Percentiles rank a stretch among this genome's conserved stretches.
Evolutionary conservation across 2,888 invertebrate genomes (phyloP).

Genomic region (Gymnocheta viridis): DNA sequence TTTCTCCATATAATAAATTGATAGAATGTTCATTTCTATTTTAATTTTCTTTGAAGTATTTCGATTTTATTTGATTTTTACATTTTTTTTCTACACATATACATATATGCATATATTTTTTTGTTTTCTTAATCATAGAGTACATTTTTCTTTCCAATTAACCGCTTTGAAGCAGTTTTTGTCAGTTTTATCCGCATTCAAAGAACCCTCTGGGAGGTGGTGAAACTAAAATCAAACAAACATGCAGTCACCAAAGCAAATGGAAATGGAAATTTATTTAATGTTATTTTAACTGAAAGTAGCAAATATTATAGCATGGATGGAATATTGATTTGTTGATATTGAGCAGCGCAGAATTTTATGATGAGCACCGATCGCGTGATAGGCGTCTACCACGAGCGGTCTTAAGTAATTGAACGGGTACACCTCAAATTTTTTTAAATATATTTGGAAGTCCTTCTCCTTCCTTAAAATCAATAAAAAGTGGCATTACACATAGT

Average conservation of each 20-base stretch:
- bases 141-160: conserved; percentile 48
- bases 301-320: too few species aligned
- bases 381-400: not conserved
- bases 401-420: not conserved
- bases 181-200: conserved; percentile 77
- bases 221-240: conserved; percentile 27
- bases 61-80: conserved; percentile 15
- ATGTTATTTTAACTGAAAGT: conserved; percentile 51
- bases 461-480: too few species aligned
- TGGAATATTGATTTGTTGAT: conserved; percentile 58
- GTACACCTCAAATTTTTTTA: not conserved
- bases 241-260: conserved; percentile 20
- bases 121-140: conserved; percentile 9
- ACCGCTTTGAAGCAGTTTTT: conserved; percentile 79
- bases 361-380: not conserved
- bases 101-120: too few species aligned
- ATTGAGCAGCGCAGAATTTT: conserved; percentile 44
- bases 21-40: conserved; percentile 4
- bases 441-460: too few species aligned
- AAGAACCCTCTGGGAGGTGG: conserved; percentile 28
- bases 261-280: conserved; percentile 41
- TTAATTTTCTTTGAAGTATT: conserved; percentile 40
- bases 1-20: not conserved
- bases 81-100: conserved; percentile 1
- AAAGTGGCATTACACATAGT: too few species aligned